Evolutionary conservation across 2,113 vertebrate genomes (phyloP).

Genomic region (Leuciscus idus): DNA sequence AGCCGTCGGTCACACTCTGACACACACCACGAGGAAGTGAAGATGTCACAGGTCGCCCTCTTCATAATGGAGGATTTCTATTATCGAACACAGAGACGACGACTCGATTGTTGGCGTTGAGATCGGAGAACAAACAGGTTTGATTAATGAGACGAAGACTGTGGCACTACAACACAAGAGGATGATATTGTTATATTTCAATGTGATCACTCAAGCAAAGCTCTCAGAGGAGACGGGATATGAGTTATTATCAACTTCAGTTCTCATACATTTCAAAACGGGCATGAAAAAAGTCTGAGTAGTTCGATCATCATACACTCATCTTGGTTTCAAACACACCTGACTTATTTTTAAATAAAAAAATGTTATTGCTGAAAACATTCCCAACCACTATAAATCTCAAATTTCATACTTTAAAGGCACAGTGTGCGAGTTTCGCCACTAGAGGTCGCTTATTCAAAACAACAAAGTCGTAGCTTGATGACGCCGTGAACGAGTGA

Average conservation of each 20-base stretch:
- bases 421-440: too few species aligned
- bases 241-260: constrained; percentile 5
- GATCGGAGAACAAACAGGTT: constrained; percentile 11
- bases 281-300: neutral
- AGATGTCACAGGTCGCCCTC: constrained; percentile 61
- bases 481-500: too few species aligned
- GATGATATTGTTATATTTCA: constrained; percentile 18
- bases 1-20: constrained; percentile 44
- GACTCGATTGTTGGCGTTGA: constrained; percentile 39
- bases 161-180: neutral
- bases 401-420: neutral
- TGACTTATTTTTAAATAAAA: too few species aligned
- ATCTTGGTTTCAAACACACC: neutral
- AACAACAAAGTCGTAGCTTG: too few species aligned
- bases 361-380: neutral
- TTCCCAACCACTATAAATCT: neutral
- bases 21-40: constrained; percentile 69
- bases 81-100: constrained; percentile 62
- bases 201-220: neutral
- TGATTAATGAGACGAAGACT: constrained; percentile 27
- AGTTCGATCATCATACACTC: neutral
- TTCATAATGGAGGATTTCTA: constrained; percentile 62
- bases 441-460: too few species aligned
- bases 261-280: neutral
- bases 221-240: neutral